Percentiles rank a stretch among this genome's conserved stretches.
These are phyloP conservation scores for Tenodera sinensis DNA, from an alignment of 2,888 invertebrate species.

Conservation along the genomic window DNA sequence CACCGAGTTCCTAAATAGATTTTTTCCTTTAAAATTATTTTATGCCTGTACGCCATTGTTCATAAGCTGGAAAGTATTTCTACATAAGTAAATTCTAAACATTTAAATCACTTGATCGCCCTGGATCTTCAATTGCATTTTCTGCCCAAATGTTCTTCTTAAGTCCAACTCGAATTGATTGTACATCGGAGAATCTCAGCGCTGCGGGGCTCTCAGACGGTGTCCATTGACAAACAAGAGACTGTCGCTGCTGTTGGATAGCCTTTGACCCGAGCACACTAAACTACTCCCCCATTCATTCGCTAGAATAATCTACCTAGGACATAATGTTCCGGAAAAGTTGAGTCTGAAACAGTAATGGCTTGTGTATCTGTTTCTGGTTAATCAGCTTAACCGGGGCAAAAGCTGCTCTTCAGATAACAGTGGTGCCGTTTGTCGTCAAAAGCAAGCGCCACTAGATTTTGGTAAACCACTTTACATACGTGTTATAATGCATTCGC, in stretches of 20 bases:
- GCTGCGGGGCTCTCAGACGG: too few species aligned
- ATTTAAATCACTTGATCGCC: too few species aligned
- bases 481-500: neutral
- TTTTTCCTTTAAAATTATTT: too few species aligned
- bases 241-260: neutral
- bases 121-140: too few species aligned
- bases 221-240: neutral
- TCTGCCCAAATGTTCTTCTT: too few species aligned
- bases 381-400: neutral
- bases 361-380: neutral
- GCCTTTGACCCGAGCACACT: neutral
- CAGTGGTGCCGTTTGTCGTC: neutral
- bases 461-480: conserved; percentile 3
- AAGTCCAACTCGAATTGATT: too few species aligned
- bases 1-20: too few species aligned
- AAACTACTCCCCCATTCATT: neutral
- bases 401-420: neutral
- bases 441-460: neutral
- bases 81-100: too few species aligned
- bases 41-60: too few species aligned
- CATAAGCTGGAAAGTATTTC: too few species aligned
- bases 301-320: neutral
- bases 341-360: neutral
- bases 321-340: neutral
- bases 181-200: too few species aligned